Conservation (phyloP, 2,888 invertebrate species). For the Tipula unca region DNA sequence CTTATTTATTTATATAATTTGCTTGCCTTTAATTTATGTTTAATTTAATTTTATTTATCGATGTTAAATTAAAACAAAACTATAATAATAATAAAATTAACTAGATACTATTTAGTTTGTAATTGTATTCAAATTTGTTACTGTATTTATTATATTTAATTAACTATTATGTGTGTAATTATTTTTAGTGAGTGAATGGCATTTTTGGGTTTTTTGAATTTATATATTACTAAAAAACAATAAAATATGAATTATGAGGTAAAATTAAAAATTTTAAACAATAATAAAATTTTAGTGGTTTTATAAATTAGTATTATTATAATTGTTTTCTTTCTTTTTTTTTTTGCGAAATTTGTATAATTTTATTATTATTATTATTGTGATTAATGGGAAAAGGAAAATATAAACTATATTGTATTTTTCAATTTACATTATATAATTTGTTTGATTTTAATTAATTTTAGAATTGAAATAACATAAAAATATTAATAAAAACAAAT, state of each 20-base stretch:
- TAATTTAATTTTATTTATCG: neutral
- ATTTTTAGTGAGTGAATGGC: neutral
- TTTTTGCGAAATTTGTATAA: neutral
- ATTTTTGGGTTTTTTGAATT: neutral
- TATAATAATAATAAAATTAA: neutral
- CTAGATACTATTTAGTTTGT: neutral
- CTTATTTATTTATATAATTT: neutral
- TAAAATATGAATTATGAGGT: neutral
- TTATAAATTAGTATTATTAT: neutral
- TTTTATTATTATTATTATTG: neutral
- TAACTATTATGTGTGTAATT: neutral
- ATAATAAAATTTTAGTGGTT: neutral
- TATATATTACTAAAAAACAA: neutral
- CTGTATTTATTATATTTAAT: neutral
- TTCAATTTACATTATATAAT: neutral
- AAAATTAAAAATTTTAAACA: neutral
- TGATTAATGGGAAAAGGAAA: neutral
- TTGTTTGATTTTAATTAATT: constrained; percentile 9
- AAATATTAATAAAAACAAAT: neutral
- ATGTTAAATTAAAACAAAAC: neutral
- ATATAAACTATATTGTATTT: neutral
- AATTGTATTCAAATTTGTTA: neutral
- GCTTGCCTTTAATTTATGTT: neutral
- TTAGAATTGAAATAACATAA: constrained; percentile 2
- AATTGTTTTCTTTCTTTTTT: neutral